These are phyloP conservation scores for Mamestra configurata DNA, from an alignment of 1,140 invertebrate genomes.

Conservation along the genomic window DNA sequence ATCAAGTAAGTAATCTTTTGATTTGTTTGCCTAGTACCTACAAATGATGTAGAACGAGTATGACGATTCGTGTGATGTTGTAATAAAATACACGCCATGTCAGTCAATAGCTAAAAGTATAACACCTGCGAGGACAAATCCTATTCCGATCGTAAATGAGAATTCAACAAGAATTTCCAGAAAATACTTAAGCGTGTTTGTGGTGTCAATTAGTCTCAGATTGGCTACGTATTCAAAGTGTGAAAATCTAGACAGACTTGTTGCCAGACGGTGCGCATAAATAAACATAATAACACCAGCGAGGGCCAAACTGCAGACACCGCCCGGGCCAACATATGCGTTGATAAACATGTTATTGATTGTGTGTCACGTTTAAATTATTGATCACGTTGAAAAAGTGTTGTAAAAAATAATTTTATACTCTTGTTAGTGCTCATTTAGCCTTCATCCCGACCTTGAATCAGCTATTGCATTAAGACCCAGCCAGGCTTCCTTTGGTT, in stretches of 20 bases:
- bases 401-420: not conserved
- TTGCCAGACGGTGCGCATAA: slow-evolving; percentile 20
- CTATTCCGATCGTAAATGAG: too few relatives aligned
- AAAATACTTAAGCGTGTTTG: not conserved
- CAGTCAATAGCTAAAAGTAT: too few relatives aligned
- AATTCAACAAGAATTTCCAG: not conserved
- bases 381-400: not conserved
- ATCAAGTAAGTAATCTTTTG: slow-evolving; percentile 7
- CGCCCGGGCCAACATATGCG: slow-evolving; percentile 14
- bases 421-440: not conserved
- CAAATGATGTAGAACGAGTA: not conserved
- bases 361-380: slow-evolving; percentile 11
- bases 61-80: too few relatives aligned
- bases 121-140: too few relatives aligned
- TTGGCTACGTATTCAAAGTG: not conserved
- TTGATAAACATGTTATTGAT: slow-evolving; percentile 45
- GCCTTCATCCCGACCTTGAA: not conserved
- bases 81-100: too few relatives aligned
- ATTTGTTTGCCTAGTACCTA: not conserved
- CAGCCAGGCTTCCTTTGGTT: too few relatives aligned
- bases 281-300: slow-evolving; percentile 3
- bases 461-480: not conserved
- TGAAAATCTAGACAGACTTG: slow-evolving; percentile 4
- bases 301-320: slow-evolving; percentile 22
- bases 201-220: not conserved